Conservation (phyloP, 2,888 invertebrate species). For the Plutella xylostella region DNA sequence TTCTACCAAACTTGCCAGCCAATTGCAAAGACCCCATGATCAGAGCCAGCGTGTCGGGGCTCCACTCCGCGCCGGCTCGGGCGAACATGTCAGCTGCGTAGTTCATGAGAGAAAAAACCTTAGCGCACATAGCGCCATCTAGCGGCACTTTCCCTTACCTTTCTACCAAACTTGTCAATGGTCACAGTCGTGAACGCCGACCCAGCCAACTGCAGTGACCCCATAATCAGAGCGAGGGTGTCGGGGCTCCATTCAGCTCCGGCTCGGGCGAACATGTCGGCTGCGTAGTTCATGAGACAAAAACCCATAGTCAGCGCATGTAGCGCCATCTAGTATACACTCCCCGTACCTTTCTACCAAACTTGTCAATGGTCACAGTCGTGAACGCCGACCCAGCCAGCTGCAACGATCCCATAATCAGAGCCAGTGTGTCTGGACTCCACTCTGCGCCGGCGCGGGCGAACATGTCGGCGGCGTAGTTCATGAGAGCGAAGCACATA, state of each 20-base stretch:
- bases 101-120: constrained; percentile 54
- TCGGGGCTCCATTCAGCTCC: constrained; percentile 66
- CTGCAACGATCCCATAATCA: constrained; percentile 41
- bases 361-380: constrained; percentile 42
- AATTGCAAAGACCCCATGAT: constrained; percentile 40
- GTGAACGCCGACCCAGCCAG: constrained; percentile 44
- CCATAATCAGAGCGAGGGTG: constrained; percentile 40
- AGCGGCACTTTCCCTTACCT: too few relatives aligned
- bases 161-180: constrained; percentile 47
- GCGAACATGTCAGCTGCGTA: constrained; percentile 49
- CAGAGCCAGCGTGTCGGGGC: constrained; percentile 44
- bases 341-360: constrained; percentile 41
- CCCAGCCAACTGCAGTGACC: constrained; percentile 39
- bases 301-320: too few relatives aligned
- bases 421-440: constrained; percentile 49
- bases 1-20: constrained; percentile 44
- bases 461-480: constrained; percentile 52
- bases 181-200: constrained; percentile 43
- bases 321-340: background rate
- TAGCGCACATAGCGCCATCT: background rate
- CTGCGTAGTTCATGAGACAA: constrained; percentile 53
- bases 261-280: constrained; percentile 46
- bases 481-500: constrained; percentile 52
- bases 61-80: constrained; percentile 65
- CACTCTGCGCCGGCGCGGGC: constrained; percentile 57